A percentile compares a stretch with the other conserved stretches of the same genome.
These are phyloP conservation scores for Papilio dardanus DNA, from an alignment of 1,140 invertebrate species.

Conservation along the genomic window DNA sequence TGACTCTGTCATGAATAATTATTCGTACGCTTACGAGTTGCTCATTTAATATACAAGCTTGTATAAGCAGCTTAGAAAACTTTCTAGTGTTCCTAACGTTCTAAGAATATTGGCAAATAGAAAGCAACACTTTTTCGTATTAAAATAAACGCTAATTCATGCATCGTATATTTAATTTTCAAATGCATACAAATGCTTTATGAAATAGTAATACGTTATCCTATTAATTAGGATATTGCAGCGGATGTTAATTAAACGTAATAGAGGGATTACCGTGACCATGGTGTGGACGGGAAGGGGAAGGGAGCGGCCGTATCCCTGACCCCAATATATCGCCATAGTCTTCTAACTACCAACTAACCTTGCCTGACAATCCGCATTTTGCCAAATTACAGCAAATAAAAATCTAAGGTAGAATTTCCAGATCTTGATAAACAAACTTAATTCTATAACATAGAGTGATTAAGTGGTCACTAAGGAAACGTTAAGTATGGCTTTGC, in stretches of 20 bases:
- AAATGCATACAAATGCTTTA: conserved; percentile 12
- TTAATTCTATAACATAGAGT: no score
- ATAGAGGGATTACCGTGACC: conserved; percentile 30
- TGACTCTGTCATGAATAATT: not conserved
- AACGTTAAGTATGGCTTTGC: no score
- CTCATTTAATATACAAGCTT: conserved; percentile 2
- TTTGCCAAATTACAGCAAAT: not conserved
- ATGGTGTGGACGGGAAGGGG: conserved; percentile 16
- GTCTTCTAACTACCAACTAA: conserved; percentile 13
- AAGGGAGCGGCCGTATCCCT: conserved; percentile 25
- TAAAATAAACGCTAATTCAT: not conserved
- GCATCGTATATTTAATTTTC: not conserved
- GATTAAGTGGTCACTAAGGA: no score
- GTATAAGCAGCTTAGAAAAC: conserved; percentile 5
- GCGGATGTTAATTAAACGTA: conserved; percentile 32
- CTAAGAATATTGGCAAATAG: not conserved
- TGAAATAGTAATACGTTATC: conserved; percentile 25
- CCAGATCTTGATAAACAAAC: no score
- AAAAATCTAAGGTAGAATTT: not conserved
- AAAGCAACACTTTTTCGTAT: not conserved
- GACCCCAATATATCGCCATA: conserved; percentile 19
- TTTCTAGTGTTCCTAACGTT: conserved; percentile 4
- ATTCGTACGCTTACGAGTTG: not conserved
- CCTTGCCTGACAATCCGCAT: conserved; percentile 7
- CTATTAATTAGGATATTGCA: conserved; percentile 31